Percentiles rank a stretch among this genome's conserved stretches.
Conservation (phyloP, 1,140 invertebrate species). For the Drosophila parabipectinata region DNA sequence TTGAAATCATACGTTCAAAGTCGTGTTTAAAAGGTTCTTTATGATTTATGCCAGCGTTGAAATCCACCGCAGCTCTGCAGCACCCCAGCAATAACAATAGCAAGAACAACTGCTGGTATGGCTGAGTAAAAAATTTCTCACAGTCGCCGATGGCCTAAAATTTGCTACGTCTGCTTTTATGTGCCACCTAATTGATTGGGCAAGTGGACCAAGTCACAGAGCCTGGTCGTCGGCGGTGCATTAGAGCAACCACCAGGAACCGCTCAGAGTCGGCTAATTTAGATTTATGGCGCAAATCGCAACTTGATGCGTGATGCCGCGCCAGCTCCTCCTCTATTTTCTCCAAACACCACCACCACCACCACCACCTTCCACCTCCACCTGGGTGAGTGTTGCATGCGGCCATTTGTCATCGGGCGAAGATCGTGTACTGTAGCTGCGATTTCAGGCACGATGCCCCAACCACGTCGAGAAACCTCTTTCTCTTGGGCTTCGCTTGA, state of each 20-base stretch:
- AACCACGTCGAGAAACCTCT: conserved; percentile 35
- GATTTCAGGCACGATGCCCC: conserved; percentile 42
- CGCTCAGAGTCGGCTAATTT: conserved; percentile 69
- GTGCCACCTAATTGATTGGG: conserved; percentile 65
- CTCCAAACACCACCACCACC: conserved; percentile 43
- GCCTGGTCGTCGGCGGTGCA: background rate
- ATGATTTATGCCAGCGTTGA: conserved; percentile 77
- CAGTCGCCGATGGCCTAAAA: conserved; percentile 53
- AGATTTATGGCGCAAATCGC: conserved; percentile 77
- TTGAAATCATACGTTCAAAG: conserved; percentile 80
- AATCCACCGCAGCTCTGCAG: conserved; percentile 41
- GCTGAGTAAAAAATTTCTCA: conserved; percentile 59
- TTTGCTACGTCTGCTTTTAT: conserved; percentile 45
- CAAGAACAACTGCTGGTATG: conserved; percentile 39
- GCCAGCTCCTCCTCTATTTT: conserved; percentile 31
- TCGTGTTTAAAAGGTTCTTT: conserved; percentile 77
- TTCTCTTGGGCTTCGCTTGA: conserved; percentile 25
- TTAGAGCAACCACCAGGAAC: conserved; percentile 57
- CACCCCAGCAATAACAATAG: conserved; percentile 33
- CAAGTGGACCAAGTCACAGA: conserved; percentile 33
- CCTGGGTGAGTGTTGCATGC: conserved; percentile 61
- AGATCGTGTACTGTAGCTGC: conserved; percentile 69
- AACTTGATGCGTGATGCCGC: conserved; percentile 71
- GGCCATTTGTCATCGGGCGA: conserved; percentile 70
- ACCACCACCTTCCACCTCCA: conserved; percentile 16